phyloP scores from a whole-genome alignment of 2,113 vertebrate species.

The Gambusia holbrooki region DNA sequence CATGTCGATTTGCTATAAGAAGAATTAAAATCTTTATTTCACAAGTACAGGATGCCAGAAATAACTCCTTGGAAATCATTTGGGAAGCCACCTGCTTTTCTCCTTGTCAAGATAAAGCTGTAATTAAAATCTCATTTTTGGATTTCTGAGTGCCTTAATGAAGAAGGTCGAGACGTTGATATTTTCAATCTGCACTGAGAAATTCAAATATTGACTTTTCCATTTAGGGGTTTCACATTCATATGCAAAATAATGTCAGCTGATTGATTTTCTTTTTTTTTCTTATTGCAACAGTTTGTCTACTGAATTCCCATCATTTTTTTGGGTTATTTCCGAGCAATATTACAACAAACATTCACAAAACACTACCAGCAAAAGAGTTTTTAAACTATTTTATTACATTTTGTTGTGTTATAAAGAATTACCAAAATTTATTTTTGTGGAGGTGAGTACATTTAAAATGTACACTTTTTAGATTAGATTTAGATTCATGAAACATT shows the following conservation, averaged over 20 bases:
- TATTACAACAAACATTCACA: neutral
- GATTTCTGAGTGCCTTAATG: conserved; percentile 20
- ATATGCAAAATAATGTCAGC: neutral
- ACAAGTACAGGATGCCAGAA: conserved; percentile 19
- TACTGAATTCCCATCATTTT: neutral
- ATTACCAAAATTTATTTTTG: neutral
- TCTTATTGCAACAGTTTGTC: neutral
- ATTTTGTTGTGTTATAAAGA: neutral
- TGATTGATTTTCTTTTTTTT: neutral
- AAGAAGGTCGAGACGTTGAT: neutral
- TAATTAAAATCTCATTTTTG: conserved; percentile 40
- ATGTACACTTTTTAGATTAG: no score
- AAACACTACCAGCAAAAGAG: no score
- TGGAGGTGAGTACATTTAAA: neutral
- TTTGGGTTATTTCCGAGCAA: neutral
- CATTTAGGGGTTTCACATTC: neutral
- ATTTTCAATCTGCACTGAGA: conserved; percentile 5
- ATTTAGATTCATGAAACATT: no score
- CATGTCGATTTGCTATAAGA: conserved; percentile 52
- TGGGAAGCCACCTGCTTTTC: conserved; percentile 55
- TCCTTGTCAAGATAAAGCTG: conserved; percentile 20
- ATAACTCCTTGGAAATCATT: conserved; percentile 50
- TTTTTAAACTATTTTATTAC: neutral
- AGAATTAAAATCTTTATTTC: conserved; percentile 50
- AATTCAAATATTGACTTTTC: conserved; percentile 29